Percentiles rank a stretch among this genome's conserved stretches.
phyloP scores from a whole-genome alignment of 2,113 vertebrate species.

The Progne subis region DNA sequence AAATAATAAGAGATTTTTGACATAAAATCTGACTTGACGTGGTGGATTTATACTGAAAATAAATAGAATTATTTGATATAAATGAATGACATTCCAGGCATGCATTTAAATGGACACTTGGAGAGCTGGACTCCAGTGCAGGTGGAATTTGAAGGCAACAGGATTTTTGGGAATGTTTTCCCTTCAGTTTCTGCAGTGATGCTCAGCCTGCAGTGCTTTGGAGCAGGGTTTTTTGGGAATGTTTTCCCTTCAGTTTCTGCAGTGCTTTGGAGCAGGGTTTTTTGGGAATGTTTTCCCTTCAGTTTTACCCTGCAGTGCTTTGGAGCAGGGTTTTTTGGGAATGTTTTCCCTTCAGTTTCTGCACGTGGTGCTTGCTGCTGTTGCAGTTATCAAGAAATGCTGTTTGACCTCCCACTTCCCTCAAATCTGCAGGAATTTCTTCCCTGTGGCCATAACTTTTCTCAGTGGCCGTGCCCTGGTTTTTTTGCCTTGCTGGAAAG shows the following conservation, averaged over 20 bases:
- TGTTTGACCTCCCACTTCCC: background rate
- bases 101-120: background rate
- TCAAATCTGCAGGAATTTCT: background rate
- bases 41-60: background rate
- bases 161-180: background rate
- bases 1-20: no score
- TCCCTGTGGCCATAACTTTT: background rate
- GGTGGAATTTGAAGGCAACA: background rate
- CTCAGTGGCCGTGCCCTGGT: background rate
- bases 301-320: no score
- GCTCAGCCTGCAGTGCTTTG: background rate
- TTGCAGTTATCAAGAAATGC: background rate
- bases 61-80: background rate
- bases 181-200: background rate
- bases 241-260: background rate
- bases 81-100: background rate
- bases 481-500: background rate
- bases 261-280: background rate
- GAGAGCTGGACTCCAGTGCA: background rate
- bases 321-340: no score
- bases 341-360: no score
- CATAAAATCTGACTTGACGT: background rate
- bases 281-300: background rate
- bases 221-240: background rate
- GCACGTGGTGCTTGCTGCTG: background rate